Evolutionary conservation across 1,140 invertebrate genomes (phyloP).

Genomic region (Leptonema lineaticorne): DNA sequence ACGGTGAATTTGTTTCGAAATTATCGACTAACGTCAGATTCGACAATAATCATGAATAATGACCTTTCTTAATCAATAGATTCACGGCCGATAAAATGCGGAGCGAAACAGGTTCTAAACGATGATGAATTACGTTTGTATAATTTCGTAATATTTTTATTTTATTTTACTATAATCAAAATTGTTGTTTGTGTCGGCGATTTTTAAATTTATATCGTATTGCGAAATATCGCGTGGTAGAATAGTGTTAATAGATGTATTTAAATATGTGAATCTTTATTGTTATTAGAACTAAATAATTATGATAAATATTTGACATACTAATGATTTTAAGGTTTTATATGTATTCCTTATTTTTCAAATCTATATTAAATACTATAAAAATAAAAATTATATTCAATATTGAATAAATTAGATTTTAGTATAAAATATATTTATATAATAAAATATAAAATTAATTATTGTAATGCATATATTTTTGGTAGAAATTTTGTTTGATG

Average conservation of each 20-base stretch:
- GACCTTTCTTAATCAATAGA: constrained; percentile 17
- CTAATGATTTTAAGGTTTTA: too few relatives aligned
- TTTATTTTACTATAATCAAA: not conserved
- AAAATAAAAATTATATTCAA: too few relatives aligned
- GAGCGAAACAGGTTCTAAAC: constrained; percentile 9
- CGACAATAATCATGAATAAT: constrained; percentile 18
- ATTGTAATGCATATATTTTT: too few relatives aligned
- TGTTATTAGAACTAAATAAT: too few relatives aligned
- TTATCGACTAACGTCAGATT: constrained; percentile 11
- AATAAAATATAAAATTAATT: too few relatives aligned
- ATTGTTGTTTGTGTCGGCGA: not conserved
- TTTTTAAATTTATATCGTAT: not conserved
- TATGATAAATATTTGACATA: too few relatives aligned
- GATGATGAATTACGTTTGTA: constrained; percentile 13
- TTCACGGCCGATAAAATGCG: constrained; percentile 7
- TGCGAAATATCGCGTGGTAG: not conserved
- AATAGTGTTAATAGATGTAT: not conserved
- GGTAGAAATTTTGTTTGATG: too few relatives aligned
- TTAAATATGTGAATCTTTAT: not conserved
- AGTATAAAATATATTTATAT: too few relatives aligned
- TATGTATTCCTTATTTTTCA: too few relatives aligned
- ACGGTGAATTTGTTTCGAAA: not conserved
- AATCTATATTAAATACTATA: too few relatives aligned
- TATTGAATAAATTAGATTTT: too few relatives aligned
- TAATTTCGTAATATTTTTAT: constrained; percentile 6